phyloP scores from a whole-genome alignment of 1,140 invertebrate genomes.

The Euschistus heros region DNA sequence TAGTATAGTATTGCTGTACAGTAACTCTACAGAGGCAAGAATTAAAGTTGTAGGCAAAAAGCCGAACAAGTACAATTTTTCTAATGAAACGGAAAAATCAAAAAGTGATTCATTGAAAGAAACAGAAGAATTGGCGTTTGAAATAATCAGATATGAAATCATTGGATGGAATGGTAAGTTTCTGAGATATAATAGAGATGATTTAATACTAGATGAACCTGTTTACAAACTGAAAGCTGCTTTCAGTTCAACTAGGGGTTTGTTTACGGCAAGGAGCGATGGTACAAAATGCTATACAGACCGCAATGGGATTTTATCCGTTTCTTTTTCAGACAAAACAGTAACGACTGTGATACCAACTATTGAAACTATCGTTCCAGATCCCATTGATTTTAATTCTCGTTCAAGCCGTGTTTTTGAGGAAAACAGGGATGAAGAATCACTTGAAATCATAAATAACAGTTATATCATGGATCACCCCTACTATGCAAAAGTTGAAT shows the following conservation, averaged over 20 bases:
- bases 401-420: neutral
- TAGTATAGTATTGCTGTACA: neutral
- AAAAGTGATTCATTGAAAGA: too few species aligned
- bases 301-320: neutral
- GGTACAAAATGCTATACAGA: constrained; percentile 1
- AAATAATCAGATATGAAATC: too few species aligned
- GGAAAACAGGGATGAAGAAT: neutral
- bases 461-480: neutral
- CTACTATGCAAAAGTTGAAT: neutral
- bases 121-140: too few species aligned
- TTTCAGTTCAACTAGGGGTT: too few species aligned
- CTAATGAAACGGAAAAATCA: too few species aligned
- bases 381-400: neutral
- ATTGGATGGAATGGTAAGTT: too few species aligned
- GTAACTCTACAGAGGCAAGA: neutral
- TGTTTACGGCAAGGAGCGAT: neutral
- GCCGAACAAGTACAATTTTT: too few species aligned
- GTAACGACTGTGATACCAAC: neutral
- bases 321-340: neutral
- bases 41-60: neutral
- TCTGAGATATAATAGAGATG: too few species aligned
- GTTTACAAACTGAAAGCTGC: too few species aligned
- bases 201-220: too few species aligned
- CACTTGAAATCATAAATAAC: neutral
- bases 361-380: neutral